phyloP scores from a whole-genome alignment of 2,888 invertebrate species.

The Mesorhabditis belari region DNA sequence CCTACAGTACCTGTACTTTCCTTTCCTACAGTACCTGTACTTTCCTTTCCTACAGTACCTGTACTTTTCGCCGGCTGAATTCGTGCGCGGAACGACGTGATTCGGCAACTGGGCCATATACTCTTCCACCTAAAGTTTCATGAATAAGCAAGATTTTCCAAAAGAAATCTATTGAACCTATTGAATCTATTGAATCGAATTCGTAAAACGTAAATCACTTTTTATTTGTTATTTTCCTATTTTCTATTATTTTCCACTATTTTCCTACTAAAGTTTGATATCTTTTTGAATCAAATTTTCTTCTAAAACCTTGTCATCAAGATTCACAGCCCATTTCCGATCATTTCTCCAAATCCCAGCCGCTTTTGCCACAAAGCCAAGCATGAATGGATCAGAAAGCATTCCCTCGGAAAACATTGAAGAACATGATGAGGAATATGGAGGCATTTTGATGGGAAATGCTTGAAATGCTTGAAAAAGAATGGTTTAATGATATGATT shows the following conservation, averaged over 20 bases:
- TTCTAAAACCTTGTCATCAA: neutral
- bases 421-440: neutral
- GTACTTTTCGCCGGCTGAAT: conserved; percentile 73
- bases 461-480: neutral
- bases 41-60: too few relatives aligned
- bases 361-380: conserved; percentile 25
- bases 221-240: neutral
- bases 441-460: neutral
- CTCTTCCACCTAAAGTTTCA: conserved; percentile 71
- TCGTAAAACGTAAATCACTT: too few relatives aligned
- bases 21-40: too few relatives aligned
- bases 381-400: conserved; percentile 25
- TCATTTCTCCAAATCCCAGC: conserved; percentile 19
- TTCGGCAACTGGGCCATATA: conserved; percentile 83
- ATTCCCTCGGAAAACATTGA: conserved; percentile 19
- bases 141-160: neutral
- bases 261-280: neutral
- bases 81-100: conserved; percentile 70
- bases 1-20: too few relatives aligned
- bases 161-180: neutral
- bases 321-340: neutral
- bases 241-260: neutral
- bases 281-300: too few relatives aligned
- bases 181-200: neutral
- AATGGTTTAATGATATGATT: too few relatives aligned